Evolutionary conservation across 2,113 vertebrate species (phyloP).

Genomic region (Campylomormyrus tamandua): DNA sequence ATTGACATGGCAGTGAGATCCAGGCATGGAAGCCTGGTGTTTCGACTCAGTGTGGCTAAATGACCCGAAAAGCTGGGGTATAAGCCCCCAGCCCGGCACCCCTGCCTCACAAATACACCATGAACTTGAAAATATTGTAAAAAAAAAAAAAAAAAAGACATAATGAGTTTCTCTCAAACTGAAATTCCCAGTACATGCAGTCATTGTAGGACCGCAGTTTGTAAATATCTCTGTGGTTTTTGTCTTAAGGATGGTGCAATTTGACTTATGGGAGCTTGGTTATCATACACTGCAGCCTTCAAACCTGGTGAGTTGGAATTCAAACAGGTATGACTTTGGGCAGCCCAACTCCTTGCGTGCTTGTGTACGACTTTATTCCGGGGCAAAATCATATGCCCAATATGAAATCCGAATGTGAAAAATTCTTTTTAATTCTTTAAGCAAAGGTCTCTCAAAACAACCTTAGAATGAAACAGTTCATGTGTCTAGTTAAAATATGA

Average conservation of each 20-base stretch:
- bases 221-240: constrained; percentile 6
- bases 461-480: constrained; percentile 46
- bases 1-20: constrained; percentile 43
- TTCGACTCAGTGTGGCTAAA: not conserved
- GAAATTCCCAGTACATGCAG: not conserved
- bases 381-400: not conserved
- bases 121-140: constrained; percentile 11
- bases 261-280: not conserved
- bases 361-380: not conserved
- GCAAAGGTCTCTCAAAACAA: constrained; percentile 34
- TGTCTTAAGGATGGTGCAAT: constrained; percentile 27
- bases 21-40: constrained; percentile 28
- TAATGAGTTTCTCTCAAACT: not conserved
- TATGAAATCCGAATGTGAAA: not conserved
- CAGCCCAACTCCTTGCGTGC: not conserved
- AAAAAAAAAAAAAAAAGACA: not conserved
- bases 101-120: not conserved
- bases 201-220: constrained; percentile 21
- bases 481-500: constrained; percentile 39
- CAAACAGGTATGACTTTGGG: not conserved
- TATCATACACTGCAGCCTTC: not conserved
- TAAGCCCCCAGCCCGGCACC: constrained; percentile 20
- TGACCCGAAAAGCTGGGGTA: constrained; percentile 23
- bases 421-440: not conserved
- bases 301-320: not conserved